Evolutionary conservation across 2,113 vertebrate species (phyloP).

Genomic region (Suricata suricatta): DNA sequence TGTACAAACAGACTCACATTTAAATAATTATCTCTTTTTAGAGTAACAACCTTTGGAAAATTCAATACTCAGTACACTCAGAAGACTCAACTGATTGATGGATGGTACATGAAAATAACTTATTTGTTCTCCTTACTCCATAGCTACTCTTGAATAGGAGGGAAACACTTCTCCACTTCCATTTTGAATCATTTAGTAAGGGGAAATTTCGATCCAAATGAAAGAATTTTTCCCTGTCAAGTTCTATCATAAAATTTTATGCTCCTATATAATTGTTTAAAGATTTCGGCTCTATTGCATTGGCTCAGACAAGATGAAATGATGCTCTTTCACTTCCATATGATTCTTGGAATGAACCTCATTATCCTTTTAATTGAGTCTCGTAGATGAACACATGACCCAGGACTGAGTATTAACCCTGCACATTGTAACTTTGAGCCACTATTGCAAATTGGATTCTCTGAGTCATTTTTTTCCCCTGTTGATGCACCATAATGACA

Average conservation of each 20-base stretch:
- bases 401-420: neutral
- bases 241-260: neutral
- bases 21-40: neutral
- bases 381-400: neutral
- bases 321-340: neutral
- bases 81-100: neutral
- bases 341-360: neutral
- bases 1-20: slow-evolving; percentile 8
- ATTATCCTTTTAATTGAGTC: neutral
- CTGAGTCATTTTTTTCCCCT: neutral
- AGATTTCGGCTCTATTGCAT: neutral
- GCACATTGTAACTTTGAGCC: neutral
- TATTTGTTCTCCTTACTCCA: neutral
- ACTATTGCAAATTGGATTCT: slow-evolving; percentile 39
- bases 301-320: neutral
- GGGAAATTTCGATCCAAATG: neutral
- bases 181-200: slow-evolving; percentile 13
- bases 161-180: neutral
- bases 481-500: neutral
- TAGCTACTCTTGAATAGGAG: neutral
- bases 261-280: neutral
- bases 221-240: neutral
- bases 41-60: slow-evolving; percentile 23
- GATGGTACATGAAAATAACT: neutral
- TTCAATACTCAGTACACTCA: neutral